Conservation (phyloP, 2,113 vertebrate species). For the Enhydra lutris region DNA sequence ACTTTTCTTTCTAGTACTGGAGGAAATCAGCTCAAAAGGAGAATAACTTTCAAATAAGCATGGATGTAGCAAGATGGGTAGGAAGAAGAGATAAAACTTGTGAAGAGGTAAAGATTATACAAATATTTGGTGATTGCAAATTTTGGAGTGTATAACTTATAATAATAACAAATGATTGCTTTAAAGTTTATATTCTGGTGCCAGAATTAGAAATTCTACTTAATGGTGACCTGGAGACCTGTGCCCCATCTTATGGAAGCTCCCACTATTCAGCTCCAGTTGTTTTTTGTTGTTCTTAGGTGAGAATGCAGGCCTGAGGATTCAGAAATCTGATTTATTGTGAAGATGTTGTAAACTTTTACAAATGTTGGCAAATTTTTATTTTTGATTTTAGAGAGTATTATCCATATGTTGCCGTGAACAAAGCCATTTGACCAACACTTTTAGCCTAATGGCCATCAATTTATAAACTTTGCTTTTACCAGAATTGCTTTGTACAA, state of each 20-base stretch:
- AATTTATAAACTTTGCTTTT: not conserved
- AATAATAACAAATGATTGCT: not conserved
- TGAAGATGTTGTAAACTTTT: not conserved
- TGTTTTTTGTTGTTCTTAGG: not conserved
- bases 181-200: not conserved
- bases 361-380: not conserved
- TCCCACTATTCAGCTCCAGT: not conserved
- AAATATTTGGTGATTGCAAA: not conserved
- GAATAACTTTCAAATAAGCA: constrained; percentile 16
- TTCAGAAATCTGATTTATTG: not conserved
- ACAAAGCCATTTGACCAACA: not conserved
- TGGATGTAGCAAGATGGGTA: not conserved
- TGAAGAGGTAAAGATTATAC: constrained; percentile 50
- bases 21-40: constrained; percentile 48
- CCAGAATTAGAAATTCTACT: not conserved
- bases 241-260: not conserved
- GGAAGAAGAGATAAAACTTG: not conserved
- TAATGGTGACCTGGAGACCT: not conserved
- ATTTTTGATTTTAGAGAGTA: not conserved
- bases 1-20: not conserved
- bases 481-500: not conserved
- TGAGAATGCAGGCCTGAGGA: no score
- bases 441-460: not conserved
- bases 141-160: constrained; percentile 55
- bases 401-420: not conserved